Evolutionary conservation across 2,113 vertebrate species (phyloP), one percentile per base, ranked within the genome.

Genomic region (Macquaria australasica): DNA sequence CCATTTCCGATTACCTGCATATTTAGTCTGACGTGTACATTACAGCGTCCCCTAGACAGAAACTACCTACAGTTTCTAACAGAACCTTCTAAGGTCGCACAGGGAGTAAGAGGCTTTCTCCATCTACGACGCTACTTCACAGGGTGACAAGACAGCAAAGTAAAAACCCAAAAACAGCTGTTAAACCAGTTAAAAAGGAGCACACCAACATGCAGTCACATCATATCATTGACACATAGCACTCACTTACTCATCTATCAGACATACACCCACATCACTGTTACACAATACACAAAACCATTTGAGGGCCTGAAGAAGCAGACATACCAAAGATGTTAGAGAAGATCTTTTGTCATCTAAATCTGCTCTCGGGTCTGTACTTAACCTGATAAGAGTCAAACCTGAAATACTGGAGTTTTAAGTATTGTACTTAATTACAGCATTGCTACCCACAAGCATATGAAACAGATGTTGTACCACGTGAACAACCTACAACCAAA

Each of bases 51-150:
- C 11, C 25, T 12, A 3, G 20, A 39, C 41, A 81, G 45, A 84
- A 84, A 73, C 68, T 64, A 16, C 34, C 28, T 68, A 31, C 51
- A 69, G 25, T 63, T 20, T 48, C 63, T 53, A 15, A 76, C 50
- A 31, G 7, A 81, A 21, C 89, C 83, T 77, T 92, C 79, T 88
- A 90, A 84, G 85, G 89, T 69, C n/a, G 11, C 6, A 37, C 20
- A 53, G 56, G 4, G 11, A 31, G 3, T 45, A 43, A 21, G 7
- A 37, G 5, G 9, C 60, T 12, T 11, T 73, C 2, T 6, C 16
- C 15, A 51, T 31, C 25, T 3, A 28, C 8, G 23, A 12, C 23
- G 4, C 48, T 34, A 53, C 48, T 28, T 28, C 67, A 53, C 21
- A 18, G 7, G 78, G 64, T 76, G 77, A 86, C 50, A 79, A 66